Conservation (phyloP, 1,140 invertebrate genomes). For the Lasaia peninsularis region DNA sequence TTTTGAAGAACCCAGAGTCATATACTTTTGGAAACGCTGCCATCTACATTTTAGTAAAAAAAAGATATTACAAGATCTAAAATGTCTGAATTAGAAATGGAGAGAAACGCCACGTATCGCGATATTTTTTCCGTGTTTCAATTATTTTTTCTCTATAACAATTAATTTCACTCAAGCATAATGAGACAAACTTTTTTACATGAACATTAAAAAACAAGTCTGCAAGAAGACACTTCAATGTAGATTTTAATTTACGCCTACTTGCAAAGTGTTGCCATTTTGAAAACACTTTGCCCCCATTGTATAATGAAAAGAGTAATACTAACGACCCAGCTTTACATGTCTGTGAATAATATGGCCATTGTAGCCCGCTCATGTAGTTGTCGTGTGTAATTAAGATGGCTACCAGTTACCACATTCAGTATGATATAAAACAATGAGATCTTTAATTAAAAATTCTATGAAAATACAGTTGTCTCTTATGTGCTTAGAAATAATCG, state of each 20-base stretch:
- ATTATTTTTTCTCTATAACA: too few species aligned
- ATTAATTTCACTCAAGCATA: too few species aligned
- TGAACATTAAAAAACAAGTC: background rate
- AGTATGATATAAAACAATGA: background rate
- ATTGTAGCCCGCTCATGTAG: background rate
- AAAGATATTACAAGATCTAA: too few species aligned
- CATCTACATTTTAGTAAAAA: too few species aligned
- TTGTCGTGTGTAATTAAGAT: constrained; percentile 2
- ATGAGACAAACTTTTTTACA: too few species aligned
- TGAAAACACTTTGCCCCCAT: background rate
- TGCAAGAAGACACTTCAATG: background rate
- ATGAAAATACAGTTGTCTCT: background rate
- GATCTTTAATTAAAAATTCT: background rate
- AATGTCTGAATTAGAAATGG: too few species aligned
- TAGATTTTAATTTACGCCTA: constrained; percentile 1
- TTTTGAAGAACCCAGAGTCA: too few species aligned
- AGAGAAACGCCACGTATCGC: too few species aligned
- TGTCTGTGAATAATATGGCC: constrained; percentile 5
- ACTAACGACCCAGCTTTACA: constrained; percentile 6
- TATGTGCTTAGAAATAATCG: background rate
- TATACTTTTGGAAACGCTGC: too few species aligned
- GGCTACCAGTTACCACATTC: background rate
- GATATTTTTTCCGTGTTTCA: too few species aligned
- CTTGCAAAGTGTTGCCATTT: background rate
- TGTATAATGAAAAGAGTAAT: background rate